Percentiles rank a stretch among this genome's conserved stretches.
Conservation (phyloP, 1,140 invertebrate genomes). For the Homalodisca vitripennis region DNA sequence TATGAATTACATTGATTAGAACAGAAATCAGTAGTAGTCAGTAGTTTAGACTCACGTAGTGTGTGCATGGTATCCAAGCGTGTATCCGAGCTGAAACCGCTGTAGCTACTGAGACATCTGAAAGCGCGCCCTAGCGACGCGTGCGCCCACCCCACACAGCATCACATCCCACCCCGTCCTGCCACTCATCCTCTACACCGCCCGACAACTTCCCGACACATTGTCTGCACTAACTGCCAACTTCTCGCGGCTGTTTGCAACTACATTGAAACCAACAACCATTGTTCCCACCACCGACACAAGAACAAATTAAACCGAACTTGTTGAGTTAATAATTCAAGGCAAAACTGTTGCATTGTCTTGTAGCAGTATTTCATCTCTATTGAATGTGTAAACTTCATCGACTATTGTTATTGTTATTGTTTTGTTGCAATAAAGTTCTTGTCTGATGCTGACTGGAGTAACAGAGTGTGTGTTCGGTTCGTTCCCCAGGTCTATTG, state of each 20-base stretch:
- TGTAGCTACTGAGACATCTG: neutral
- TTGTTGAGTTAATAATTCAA: conserved; percentile 26
- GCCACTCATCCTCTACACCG: neutral
- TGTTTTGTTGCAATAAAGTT: neutral
- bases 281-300: neutral
- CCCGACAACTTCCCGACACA: conserved; percentile 12
- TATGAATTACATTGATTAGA: neutral
- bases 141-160: neutral
- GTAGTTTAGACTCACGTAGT: neutral
- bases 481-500: no score
- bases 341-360: conserved; percentile 24
- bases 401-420: conserved; percentile 15
- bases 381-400: conserved; percentile 5
- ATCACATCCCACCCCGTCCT: neutral
- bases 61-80: conserved; percentile 12
- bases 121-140: no score
- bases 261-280: neutral
- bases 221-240: conserved; percentile 15
- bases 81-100: neutral
- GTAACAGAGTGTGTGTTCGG: no score
- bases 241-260: conserved; percentile 12
- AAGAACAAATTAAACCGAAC: conserved; percentile 26
- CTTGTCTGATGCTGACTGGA: no score
- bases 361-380: conserved; percentile 8
- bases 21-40: neutral